A percentile compares a stretch with the other conserved stretches of the same genome.
These are phyloP conservation scores for Alsophila aescularia DNA, from an alignment of 2,888 invertebrate species.

Conservation along the genomic window DNA sequence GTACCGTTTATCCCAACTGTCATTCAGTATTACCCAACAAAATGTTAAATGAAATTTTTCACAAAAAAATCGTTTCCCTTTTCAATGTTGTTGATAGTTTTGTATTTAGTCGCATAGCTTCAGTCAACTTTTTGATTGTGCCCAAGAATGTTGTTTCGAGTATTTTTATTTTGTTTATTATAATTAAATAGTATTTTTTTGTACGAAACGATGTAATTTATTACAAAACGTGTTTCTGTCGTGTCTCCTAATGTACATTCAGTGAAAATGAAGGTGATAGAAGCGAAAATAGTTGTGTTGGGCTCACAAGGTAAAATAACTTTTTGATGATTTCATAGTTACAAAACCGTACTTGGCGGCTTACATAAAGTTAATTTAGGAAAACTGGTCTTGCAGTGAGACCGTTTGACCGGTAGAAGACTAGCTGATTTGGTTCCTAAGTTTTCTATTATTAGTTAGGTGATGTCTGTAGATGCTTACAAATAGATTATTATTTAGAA, in stretches of 20 bases:
- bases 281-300: constrained; percentile 93
- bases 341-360: not conserved
- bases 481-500: no score
- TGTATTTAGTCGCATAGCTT: constrained; percentile 13
- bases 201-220: constrained; percentile 31
- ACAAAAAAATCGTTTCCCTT: not conserved
- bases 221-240: constrained; percentile 17
- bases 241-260: constrained; percentile 31
- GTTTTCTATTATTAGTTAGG: no score
- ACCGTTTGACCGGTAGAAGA: not conserved
- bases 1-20: not conserved
- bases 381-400: constrained; percentile 34
- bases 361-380: constrained; percentile 8
- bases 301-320: constrained; percentile 89
- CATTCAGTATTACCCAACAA: not conserved
- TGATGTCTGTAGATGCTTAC: no score
- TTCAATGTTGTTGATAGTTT: constrained; percentile 6
- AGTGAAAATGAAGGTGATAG: constrained; percentile 88
- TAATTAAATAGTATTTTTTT: constrained; percentile 28
- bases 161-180: constrained; percentile 31
- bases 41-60: not conserved
- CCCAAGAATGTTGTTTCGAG: not conserved
- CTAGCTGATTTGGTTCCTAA: no score
- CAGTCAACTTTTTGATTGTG: constrained; percentile 12
- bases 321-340: constrained; percentile 35